Evolutionary conservation across 2,888 invertebrate species (phyloP), one percentile per base, ranked within the genome.

Genomic region (Scaptomyza polygonia): DNA sequence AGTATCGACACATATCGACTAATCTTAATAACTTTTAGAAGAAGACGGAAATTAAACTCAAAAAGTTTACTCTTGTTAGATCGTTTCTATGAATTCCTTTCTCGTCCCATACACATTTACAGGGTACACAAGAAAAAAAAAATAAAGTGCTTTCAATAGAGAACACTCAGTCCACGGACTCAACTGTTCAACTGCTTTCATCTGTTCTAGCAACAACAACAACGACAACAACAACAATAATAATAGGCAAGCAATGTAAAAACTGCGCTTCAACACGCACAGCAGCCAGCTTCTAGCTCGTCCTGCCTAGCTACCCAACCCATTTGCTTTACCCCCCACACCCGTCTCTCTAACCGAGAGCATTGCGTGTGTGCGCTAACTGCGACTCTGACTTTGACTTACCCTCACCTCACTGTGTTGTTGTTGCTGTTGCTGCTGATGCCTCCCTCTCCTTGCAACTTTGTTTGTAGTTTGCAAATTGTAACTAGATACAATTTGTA

Each of bases 381-480:
- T 66, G 48, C 63, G 58, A 67, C 67, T 67, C 59, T 72, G 77
- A 76, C 77, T 77, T 76, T 64, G 72, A 68, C 63, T 72, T 64
- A 61, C 25, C 69, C 69, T 29, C 52, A 42, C 12, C 52, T 14
- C 45, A 14, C 47, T 36, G 43, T 32, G 25, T 29, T 8, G 7
- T 14, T 14, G 36, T 36, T 34, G 34, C n/a, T 34, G 34, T 34
- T n/a, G 32, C 12, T n/a, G 29, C 6, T 12, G 27, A 11, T 25
- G 3, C 47, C 48, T 48, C 16, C 55, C 44, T 71, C 54, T 45
- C 72, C 63, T 59, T 45, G 54, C 73, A 52, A 63, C 62, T 63
- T 71, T 77, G 87, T 86, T 87, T 87, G 87, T 86, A 84, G 87
- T 85, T 85, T 85, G 84, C 88, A 85, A 85, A 85, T 85, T 85